Evolutionary conservation across 1,140 invertebrate species (phyloP).

Genomic region (Stegodyphus mimosarum): DNA sequence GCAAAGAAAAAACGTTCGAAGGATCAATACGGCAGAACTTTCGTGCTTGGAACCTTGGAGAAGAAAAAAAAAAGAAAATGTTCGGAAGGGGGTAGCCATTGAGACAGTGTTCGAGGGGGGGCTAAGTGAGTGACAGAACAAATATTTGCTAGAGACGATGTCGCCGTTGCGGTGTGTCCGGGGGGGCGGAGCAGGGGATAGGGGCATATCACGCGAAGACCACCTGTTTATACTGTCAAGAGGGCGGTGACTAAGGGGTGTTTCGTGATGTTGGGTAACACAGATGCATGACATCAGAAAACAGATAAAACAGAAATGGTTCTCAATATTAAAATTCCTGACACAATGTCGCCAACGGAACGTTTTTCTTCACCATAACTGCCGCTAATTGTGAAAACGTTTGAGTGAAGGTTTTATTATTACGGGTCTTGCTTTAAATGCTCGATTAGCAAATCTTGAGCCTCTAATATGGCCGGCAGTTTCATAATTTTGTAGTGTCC

Average conservation of each 20-base stretch:
- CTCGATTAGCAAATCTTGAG: too few relatives aligned
- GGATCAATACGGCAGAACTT: too few relatives aligned
- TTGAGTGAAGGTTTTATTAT: too few relatives aligned
- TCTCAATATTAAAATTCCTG: constrained; percentile 1
- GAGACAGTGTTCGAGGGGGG: background rate
- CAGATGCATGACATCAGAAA: background rate
- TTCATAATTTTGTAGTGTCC: too few relatives aligned
- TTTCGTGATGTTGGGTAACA: constrained; percentile 30
- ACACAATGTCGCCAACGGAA: background rate
- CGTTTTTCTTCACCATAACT: too few relatives aligned
- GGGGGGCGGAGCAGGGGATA: background rate
- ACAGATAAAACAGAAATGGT: background rate
- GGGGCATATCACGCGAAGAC: constrained; percentile 32
- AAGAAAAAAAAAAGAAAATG: constrained; percentile 6
- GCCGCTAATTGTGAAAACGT: too few relatives aligned
- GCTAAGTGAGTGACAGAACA: constrained; percentile 40
- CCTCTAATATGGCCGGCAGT: too few relatives aligned
- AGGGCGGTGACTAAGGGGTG: constrained; percentile 44
- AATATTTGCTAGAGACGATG: constrained; percentile 39
- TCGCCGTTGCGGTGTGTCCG: constrained; percentile 24
- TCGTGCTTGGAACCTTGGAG: too few relatives aligned
- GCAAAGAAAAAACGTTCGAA: constrained; percentile 1
- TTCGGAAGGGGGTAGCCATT: background rate
- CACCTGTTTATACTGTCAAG: constrained; percentile 48
- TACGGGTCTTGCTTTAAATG: too few relatives aligned